These are phyloP conservation scores for Psophia crepitans DNA, from an alignment of 2,113 vertebrate genomes.

Conservation along the genomic window DNA sequence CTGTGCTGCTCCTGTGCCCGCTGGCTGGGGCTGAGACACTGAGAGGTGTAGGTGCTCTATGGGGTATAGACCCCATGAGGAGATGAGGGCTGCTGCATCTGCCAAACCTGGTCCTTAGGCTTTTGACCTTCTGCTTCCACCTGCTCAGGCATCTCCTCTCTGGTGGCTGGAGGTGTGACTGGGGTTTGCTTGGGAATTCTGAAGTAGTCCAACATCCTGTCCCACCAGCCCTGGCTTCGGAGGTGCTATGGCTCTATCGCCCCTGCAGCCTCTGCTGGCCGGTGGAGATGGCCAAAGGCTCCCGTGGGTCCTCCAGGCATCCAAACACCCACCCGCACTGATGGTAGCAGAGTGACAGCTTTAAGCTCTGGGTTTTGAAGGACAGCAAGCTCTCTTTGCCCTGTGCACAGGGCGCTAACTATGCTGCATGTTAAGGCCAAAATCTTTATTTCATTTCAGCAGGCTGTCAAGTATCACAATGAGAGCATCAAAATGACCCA, in stretches of 20 bases:
- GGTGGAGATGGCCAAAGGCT: not conserved
- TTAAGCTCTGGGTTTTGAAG: not conserved
- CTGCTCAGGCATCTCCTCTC: not conserved
- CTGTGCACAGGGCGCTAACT: not conserved
- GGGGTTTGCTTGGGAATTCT: not conserved
- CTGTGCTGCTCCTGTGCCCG: accelerated
- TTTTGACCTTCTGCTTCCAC: not conserved
- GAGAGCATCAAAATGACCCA: not conserved
- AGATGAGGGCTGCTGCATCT: not conserved
- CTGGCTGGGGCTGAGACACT: accelerated
- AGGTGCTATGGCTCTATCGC: not conserved
- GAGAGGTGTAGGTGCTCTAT: accelerated
- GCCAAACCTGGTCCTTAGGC: accelerated
- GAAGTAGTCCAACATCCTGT: not conserved
- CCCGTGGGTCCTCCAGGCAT: not conserved
- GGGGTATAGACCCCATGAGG: accelerated
- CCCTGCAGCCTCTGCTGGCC: not conserved
- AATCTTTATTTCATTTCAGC: not conserved
- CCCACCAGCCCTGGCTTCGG: not conserved
- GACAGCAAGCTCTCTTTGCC: not conserved
- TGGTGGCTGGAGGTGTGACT: not conserved
- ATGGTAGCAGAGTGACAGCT: not conserved
- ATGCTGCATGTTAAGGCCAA: not conserved
- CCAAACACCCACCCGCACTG: not conserved
- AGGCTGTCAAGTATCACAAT: not conserved